Base-by-base conservation (phyloP, 2,797 vertebrate genomes). In the Silurus lanzhouensis region DNA sequence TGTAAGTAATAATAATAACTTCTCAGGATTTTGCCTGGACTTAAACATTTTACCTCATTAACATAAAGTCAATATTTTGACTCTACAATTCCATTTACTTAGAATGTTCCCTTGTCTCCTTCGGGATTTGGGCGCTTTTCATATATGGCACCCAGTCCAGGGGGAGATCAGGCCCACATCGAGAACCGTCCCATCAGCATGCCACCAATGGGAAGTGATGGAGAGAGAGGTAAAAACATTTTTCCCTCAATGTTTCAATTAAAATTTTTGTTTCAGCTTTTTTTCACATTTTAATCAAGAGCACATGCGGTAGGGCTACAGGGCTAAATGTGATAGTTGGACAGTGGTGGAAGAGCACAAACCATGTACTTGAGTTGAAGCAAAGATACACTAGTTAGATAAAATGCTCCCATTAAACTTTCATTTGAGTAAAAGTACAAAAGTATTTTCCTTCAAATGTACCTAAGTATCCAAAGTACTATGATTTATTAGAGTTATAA, bases 181-280 rank as follows among this genome's bases (percentile, higher is more conserved):
- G 64, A 85, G n/a, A 2, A 71, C 61, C 87, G 89, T 25, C 89
- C 90, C 14, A 87, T 87, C 25, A 93, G 91, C 90, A 90, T 91
- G 92, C 71, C 87, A 31, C 61, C 92, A 8, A 44, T 89, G 2
- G 88, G 57, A 76, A 84, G 66, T 5, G 90, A 91, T 0, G 77
- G 61, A 5, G 89, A 88, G n/a, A 88, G 60, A 93, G 93, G 95
- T 95, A 90, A n/a, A n/a, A 67, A 22, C 7, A 22, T 27, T 67
- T 67, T 5, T 25, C 12, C 3, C 8, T 1, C 61, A 64, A 38
- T 1, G 1, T 19, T 44, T 70, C 3, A 3, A 6, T 22, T 48
- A 25, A 20, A 58, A 14, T 20, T 22, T 46, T 7, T 76, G 15
- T 5, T 81, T 67, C 44, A 66, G 17, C 2, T 82, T 38, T 82